A percentile compares a stretch with the other conserved stretches of the same genome.
phyloP scores from a whole-genome alignment of 2,888 invertebrate species.

The Neoascia interrupta region DNA sequence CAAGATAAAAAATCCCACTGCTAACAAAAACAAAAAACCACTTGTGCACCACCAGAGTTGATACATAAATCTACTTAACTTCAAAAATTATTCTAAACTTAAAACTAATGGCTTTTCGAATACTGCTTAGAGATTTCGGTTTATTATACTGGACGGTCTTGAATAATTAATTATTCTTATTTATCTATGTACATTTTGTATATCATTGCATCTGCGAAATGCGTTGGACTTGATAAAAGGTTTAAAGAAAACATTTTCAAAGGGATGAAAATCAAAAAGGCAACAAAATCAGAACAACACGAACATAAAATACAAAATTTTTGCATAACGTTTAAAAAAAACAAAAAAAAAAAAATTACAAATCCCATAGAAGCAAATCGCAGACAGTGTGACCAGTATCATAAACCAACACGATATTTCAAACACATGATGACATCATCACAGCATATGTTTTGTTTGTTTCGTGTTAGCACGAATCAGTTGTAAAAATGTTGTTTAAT shows the following conservation, averaged over 20 bases:
- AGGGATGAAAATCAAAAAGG: too few species aligned
- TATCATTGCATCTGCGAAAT: conserved; percentile 56
- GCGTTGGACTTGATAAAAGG: conserved; percentile 41
- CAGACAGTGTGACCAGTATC: conserved; percentile 75
- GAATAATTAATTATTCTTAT: conserved; percentile 50
- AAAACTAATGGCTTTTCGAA: conserved; percentile 80
- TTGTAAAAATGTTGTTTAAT: conserved; percentile 74
- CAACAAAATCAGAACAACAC: too few species aligned
- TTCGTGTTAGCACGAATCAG: conserved; percentile 79
- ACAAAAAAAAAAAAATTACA: neutral
- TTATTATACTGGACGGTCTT: conserved; percentile 78
- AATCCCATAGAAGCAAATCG: conserved; percentile 40
- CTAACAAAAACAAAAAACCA: conserved; percentile 58
- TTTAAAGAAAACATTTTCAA: neutral
- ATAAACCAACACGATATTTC: conserved; percentile 77
- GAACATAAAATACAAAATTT: too few species aligned
- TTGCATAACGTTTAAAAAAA: neutral
- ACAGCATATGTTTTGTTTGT: conserved; percentile 73
- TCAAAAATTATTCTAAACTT: conserved; percentile 74
- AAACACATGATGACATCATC: conserved; percentile 70
- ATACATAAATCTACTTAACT: conserved; percentile 69
- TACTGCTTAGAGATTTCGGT: conserved; percentile 80
- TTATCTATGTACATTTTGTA: conserved; percentile 56
- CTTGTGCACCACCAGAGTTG: conserved; percentile 58
- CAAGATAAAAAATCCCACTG: too few species aligned